Evolutionary conservation across 2,888 invertebrate species (phyloP), one percentile per base, ranked within the genome.

Genomic region (Drosophila leonis): DNA sequence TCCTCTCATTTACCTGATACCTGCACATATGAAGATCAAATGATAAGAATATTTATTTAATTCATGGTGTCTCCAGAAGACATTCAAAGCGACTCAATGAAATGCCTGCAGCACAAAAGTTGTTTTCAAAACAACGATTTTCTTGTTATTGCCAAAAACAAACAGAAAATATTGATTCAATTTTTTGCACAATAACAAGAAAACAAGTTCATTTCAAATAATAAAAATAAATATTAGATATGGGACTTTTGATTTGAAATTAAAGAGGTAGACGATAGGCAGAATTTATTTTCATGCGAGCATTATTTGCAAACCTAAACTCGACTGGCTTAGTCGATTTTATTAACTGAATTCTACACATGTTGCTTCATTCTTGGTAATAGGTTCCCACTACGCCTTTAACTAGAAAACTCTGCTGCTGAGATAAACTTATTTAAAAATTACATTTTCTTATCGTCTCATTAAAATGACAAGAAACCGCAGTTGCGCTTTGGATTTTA

Each of bases 11-110:
- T 48, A 52, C n/a, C 33, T 49, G 4, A 31, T 33, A 12, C 33
- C 57, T 44, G 62, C 63, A 54, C 42, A 57, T 61, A 74, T 33
- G 29, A 56, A 44, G 66, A 57, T 71, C 65, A 73, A 79, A 85
- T 88, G 74, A 82, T 85, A 67, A 69, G 72, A 66, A 80, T 76
- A 72, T 82, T 72, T 74, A 69, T 72, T 72, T 68, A 76, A 88
- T 84, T 83, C 75, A 13, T n/a, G 55, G 15, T 56, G 20, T 7
- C 57, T 42, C 20, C 49, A 64, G 48, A 44, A 65, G 59, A 24
- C 57, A 59, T 46, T 49, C 69, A 56, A 48, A 42, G 52, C 59
- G 54, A 64, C 64, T 70, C 65, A 75, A 75, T 70, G 70, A 57
- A 56, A 51, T 49, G 64, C 71, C 69, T 63, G 42, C 60, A 56